These are phyloP conservation scores for Gallinago media DNA, from an alignment of 2,113 vertebrate genomes.

Conservation along the genomic window DNA sequence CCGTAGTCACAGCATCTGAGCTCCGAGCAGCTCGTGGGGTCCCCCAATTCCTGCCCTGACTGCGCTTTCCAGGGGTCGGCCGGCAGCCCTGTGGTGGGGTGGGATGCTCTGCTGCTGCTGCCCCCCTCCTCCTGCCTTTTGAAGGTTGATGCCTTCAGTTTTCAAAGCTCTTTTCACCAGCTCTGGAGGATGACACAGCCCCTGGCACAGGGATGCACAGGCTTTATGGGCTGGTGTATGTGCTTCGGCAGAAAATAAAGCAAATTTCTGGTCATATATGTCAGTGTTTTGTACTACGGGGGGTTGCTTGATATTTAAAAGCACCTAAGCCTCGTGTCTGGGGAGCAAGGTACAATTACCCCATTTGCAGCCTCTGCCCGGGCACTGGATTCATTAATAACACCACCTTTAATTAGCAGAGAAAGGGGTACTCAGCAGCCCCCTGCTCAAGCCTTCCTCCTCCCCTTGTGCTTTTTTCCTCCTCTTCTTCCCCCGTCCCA, in stretches of 20 bases:
- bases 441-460: neutral
- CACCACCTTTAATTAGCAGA: neutral
- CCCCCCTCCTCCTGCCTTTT: fast-evolving
- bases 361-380: neutral
- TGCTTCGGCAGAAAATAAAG: neutral
- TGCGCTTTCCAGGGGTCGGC: neutral
- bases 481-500: neutral
- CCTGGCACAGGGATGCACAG: neutral
- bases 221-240: neutral
- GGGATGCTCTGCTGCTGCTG: neutral
- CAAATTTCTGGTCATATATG: fast-evolving
- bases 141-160: neutral
- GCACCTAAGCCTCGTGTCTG: neutral
- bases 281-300: fast-evolving
- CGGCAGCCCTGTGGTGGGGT: fast-evolving
- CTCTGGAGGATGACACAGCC: neutral
- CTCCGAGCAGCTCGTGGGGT: neutral
- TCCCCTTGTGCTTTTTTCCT: neutral
- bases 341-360: neutral
- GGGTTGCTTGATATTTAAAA: neutral
- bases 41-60: neutral
- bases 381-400: neutral
- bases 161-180: neutral
- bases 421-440: neutral
- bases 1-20: neutral